Evolutionary conservation across 2,113 vertebrate genomes (phyloP).

Genomic region (Columba livia): DNA sequence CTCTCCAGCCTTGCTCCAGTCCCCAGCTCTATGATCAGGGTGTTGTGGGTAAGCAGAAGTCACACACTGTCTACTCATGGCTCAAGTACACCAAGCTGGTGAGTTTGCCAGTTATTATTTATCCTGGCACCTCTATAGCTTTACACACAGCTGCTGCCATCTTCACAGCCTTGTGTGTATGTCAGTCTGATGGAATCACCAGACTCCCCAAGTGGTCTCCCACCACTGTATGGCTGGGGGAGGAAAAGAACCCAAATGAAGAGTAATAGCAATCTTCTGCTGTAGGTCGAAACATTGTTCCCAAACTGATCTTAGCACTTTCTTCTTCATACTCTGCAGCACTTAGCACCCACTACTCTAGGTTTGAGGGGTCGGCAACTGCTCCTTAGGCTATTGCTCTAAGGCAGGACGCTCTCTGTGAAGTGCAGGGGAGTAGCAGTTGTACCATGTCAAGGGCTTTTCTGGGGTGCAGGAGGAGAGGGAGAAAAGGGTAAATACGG

Average conservation of each 20-base stretch:
- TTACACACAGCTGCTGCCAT: neutral
- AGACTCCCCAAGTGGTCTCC: neutral
- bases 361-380: neutral
- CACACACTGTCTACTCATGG: neutral
- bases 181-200: neutral
- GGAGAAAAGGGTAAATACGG: neutral
- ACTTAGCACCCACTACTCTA: neutral
- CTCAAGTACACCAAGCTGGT: neutral
- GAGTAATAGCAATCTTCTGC: neutral
- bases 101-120: neutral
- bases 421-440: neutral
- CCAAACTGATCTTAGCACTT: neutral
- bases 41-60: neutral
- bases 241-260: neutral
- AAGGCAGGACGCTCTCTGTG: neutral
- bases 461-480: neutral
- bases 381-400: neutral
- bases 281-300: neutral
- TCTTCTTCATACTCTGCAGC: neutral
- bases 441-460: neutral
- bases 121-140: neutral
- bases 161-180: neutral
- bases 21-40: too few species aligned
- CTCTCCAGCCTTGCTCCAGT: neutral
- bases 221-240: neutral